Base-by-base conservation (phyloP, 2,113 vertebrate genomes). In the Hypocryptadius cinnamomeus region DNA sequence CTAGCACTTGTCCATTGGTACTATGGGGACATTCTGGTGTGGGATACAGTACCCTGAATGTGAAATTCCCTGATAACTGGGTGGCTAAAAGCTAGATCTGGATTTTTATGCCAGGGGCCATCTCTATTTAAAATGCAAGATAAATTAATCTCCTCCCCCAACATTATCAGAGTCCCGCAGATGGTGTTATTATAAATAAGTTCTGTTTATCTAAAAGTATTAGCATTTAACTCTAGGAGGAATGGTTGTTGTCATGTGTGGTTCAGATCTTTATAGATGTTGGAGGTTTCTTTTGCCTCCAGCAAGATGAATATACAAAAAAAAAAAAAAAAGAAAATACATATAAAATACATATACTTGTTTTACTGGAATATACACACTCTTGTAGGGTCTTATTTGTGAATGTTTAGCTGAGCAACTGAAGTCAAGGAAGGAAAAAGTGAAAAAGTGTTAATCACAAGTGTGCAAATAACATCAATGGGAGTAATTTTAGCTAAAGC, bases 81-180 rank as follows among this genome's bases (percentile, higher is more conserved):
- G 76, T 94, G 77, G 57, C 87, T 95, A 90, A 94, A 90, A 90
- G 68, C 69, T 87, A 93, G 91, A 96, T 95, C 85, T 86, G 69
- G 69, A 81, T 91, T 94, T 95, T 92, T 79, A 90, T 90, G 91
- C 94, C 90, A 92, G 61, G 3, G 85, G 94, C 94, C 93, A 96
- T 89, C 74, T 91, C 91, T 96, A 85, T 77, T 96, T 94, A 96
- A 96, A 96, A 96, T 96, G 95, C 91, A 93, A 96, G 96, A 95
- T 93, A 96, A 93, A 96, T 94, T 95, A 94, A 95, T 95, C 89
- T 92, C 65, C 87, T 86, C 87, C 87, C 87, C 79, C 72, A 95
- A 90, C 87, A 96, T 92, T 96, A 96, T 96, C 95, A 95, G 95
- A 95, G 94, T 57, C 87, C 87, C 1, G 0, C 94, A 96, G 96